These are phyloP conservation scores for Triplophysa yarkandensis DNA, from an alignment of 2,797 vertebrate species.

Conservation along the genomic window DNA sequence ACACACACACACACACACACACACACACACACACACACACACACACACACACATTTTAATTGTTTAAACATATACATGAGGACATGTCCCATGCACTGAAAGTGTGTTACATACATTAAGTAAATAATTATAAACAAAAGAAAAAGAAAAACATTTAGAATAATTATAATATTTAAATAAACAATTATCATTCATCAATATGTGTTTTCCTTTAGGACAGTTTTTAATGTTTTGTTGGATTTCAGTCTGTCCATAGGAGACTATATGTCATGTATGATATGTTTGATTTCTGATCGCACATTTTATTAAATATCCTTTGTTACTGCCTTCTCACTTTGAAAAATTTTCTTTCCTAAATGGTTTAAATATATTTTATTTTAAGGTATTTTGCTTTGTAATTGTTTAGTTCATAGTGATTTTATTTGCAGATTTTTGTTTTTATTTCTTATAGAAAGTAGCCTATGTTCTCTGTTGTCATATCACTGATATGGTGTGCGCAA, in stretches of 20 bases:
- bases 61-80: not conserved
- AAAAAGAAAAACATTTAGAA: no score
- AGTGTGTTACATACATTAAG: not conserved
- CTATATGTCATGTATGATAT: not conserved
- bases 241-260: not conserved
- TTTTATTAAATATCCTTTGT: no score
- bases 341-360: no score
- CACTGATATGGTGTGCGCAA: not conserved
- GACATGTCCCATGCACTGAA: not conserved
- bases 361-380: no score
- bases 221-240: not conserved
- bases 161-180: not conserved
- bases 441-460: not conserved
- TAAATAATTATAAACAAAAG: no score
- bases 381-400: not conserved
- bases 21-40: conserved; percentile 9
- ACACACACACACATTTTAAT: no score
- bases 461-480: not conserved
- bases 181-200: no score
- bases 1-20: conserved; percentile 5
- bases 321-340: no score
- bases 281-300: not conserved
- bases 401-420: not conserved
- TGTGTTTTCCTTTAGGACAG: no score
- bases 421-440: not conserved